phyloP scores from a whole-genome alignment of 2,113 vertebrate species.

The Phaetusa simplex region DNA sequence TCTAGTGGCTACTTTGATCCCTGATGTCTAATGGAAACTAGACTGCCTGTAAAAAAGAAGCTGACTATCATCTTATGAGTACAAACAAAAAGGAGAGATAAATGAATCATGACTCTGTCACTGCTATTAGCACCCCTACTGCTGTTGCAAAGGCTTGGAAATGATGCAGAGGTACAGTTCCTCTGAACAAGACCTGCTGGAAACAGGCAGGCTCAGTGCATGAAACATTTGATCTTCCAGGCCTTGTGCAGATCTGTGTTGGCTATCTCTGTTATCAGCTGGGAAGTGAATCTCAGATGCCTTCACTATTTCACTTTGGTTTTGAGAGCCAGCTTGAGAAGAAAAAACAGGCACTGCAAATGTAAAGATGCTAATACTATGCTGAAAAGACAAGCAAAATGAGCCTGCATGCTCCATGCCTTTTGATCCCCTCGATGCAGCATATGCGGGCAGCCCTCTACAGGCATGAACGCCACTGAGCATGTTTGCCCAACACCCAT shows the following conservation, averaged over 20 bases:
- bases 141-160: not conserved
- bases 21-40: not conserved
- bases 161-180: not conserved
- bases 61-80: not conserved
- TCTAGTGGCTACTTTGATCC: not conserved
- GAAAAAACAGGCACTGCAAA: not conserved
- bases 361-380: not conserved
- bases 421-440: not conserved
- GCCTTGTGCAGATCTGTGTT: not conserved
- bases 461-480: not conserved
- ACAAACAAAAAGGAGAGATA: not conserved
- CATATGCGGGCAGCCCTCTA: not conserved
- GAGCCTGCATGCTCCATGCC: not conserved
- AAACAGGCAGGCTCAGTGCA: not conserved
- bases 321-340: not conserved
- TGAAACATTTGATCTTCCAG: not conserved
- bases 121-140: not conserved
- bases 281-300: not conserved
- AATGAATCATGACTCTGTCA: not conserved
- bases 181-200: not conserved
- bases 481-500: fast-evolving
- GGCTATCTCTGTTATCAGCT: fast-evolving
- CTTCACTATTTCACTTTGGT: not conserved
- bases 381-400: not conserved
- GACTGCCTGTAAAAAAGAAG: not conserved